A percentile compares a stretch with the other conserved stretches of the same genome.
phyloP scores from a whole-genome alignment of 2,888 invertebrate species.

The Clepsis dumicolana region DNA sequence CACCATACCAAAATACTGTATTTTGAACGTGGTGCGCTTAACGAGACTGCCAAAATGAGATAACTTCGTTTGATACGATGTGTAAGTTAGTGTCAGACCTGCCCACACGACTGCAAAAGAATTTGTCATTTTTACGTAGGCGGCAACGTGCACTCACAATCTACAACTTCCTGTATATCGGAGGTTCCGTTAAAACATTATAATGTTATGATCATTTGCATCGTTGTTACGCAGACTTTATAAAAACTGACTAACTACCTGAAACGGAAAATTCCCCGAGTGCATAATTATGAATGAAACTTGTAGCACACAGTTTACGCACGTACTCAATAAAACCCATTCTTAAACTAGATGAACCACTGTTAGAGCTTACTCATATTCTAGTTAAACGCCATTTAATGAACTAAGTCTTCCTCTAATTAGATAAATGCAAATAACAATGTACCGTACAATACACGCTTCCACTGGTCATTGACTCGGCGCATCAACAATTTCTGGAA shows the following conservation, averaged over 20 bases:
- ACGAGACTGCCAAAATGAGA: constrained; percentile 24
- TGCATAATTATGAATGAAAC: too few relatives aligned
- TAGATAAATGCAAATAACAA: constrained; percentile 20
- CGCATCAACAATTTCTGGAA: constrained; percentile 61
- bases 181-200: neutral
- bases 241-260: neutral
- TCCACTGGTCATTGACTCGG: constrained; percentile 67
- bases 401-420: constrained; percentile 46
- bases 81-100: constrained; percentile 1
- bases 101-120: constrained; percentile 3
- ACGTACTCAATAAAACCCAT: constrained; percentile 21
- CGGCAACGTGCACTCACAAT: neutral
- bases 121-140: constrained; percentile 10
- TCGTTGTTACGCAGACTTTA: neutral
- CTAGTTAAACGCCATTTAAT: constrained; percentile 48
- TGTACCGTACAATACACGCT: constrained; percentile 45
- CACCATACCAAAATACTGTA: too few relatives aligned
- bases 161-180: neutral
- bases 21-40: constrained; percentile 9
- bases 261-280: neutral
- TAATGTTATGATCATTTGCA: neutral
- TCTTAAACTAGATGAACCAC: constrained; percentile 5
- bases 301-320: too few relatives aligned
- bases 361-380: constrained; percentile 45
- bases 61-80: constrained; percentile 16